Evolutionary conservation across 1,140 invertebrate species (phyloP), one percentile per base, ranked within the genome.

Genomic region (Armadillidium nasatum): DNA sequence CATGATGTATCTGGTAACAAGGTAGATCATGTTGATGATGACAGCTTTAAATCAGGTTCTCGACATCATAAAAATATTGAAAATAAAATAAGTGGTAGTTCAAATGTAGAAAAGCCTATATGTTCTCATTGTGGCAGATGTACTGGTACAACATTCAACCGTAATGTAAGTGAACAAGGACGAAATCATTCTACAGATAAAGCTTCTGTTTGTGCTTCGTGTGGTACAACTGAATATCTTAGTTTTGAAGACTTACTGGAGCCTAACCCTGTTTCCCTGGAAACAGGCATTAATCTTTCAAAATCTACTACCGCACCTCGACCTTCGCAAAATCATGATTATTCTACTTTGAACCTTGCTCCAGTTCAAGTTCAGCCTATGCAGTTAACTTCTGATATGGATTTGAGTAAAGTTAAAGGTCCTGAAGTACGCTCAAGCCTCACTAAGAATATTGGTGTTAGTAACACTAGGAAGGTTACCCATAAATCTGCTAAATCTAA

Each of bases 151-250:
- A 15, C 11, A 2, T 13, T 13, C 11, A 60, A 19, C 7, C 11
- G 50, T 13, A 60, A 75, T 44, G 19, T 77, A 9, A 11, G 44
- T 21, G 45, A 75, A 13, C 78, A 79, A 78, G 60, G 67, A 19
- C 54, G 79, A 19, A 69, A 44, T 7, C 81, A 82, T 72, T 78
- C 82, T 44, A 82, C 82, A n/a, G 82, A 83, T 66, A 82, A 81
- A 71, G 81, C 81, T 4, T 82, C 79, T 73, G 74, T 78, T 46
- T 83, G 82, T 78, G 79, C 79, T n/a, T 70, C 75, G 15, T 83
- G 82, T 78, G 78, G 75, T 22, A 81, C 76, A 54, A 3, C 33
- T 33, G 33, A 33, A 33, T 60, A 60, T 19, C 50, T 60, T 19
- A 19, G 7, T 7, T 19, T 60, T 13, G 50, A 60, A 60, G 50